These are phyloP conservation scores for Ailuropoda melanoleuca DNA, from an alignment of 2,113 vertebrate genomes.

Conservation along the genomic window DNA sequence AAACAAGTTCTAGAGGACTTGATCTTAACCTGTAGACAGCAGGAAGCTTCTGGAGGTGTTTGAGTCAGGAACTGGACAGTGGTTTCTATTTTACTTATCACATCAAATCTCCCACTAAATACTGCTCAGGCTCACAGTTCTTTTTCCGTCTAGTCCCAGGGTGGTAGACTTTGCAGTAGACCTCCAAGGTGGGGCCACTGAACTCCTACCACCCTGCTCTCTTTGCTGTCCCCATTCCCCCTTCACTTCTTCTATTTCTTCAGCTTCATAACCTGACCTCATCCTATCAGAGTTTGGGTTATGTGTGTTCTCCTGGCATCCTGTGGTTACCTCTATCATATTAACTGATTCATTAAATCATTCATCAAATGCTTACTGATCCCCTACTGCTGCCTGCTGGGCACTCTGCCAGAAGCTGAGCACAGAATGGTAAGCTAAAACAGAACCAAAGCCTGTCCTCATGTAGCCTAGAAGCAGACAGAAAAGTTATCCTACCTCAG, in stretches of 20 bases:
- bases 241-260: background rate
- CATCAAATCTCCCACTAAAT: background rate
- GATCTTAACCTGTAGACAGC: background rate
- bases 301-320: background rate
- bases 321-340: background rate
- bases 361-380: background rate
- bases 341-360: background rate
- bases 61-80: background rate
- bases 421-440: background rate
- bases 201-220: background rate
- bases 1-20: background rate
- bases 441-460: background rate
- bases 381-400: background rate
- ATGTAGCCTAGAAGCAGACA: background rate
- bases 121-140: background rate
- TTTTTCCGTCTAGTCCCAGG: background rate
- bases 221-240: background rate
- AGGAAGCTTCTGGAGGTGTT: background rate
- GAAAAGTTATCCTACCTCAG: background rate
- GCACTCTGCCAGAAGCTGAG: background rate
- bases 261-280: background rate
- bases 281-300: background rate
- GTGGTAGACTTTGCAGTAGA: background rate
- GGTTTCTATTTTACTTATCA: background rate
- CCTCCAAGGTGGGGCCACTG: background rate